A percentile compares a stretch with the other conserved stretches of the same genome.
Conservation (phyloP, 2,797 vertebrate genomes). For the Danio tinwini region DNA sequence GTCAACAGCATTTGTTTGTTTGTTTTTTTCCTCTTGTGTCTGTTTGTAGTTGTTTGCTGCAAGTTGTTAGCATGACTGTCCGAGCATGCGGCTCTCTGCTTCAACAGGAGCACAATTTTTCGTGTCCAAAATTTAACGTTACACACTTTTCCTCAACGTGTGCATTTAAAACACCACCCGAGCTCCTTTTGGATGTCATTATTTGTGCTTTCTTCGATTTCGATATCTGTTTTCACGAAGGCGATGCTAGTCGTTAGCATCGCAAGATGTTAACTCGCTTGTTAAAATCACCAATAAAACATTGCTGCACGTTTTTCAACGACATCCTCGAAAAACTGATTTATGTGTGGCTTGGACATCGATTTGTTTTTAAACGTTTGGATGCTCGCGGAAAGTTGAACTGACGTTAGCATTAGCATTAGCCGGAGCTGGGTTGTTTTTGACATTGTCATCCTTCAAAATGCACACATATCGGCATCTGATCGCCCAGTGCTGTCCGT, state of each 20-base stretch:
- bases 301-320: neutral
- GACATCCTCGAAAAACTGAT: neutral
- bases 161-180: neutral
- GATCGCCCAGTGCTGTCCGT: neutral
- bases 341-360: neutral
- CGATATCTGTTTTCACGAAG: neutral
- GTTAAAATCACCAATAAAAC: neutral
- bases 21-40: slow-evolving; percentile 18
- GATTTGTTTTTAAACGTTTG: neutral
- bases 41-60: slow-evolving; percentile 39
- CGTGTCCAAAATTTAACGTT: neutral
- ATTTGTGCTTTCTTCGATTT: neutral
- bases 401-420: slow-evolving; percentile 48
- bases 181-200: neutral
- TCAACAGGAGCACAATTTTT: slow-evolving; percentile 40
- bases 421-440: slow-evolving; percentile 33
- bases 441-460: slow-evolving; percentile 47
- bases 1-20: slow-evolving; percentile 65
- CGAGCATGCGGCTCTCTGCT: slow-evolving; percentile 39
- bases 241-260: neutral
- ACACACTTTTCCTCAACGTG: slow-evolving; percentile 20
- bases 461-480: neutral
- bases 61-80: slow-evolving; percentile 46
- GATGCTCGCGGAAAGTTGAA: slow-evolving; percentile 11
- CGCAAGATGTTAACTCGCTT: neutral